These are phyloP conservation scores for Eristalinus sepulchralis DNA, from an alignment of 2,888 invertebrate species.

Conservation along the genomic window DNA sequence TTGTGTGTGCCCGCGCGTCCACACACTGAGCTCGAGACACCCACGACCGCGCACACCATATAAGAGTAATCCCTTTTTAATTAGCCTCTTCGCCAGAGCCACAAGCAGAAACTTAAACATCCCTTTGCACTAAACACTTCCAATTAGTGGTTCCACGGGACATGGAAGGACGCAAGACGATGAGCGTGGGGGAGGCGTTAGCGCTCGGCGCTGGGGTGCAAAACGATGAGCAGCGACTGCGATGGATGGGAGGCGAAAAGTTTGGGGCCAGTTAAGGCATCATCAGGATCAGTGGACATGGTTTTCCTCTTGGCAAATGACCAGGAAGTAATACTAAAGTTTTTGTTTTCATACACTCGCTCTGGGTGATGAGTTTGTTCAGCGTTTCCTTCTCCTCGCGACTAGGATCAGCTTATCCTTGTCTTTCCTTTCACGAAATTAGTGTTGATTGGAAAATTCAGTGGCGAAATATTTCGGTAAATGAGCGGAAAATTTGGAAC, in stretches of 20 bases:
- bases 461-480: background rate
- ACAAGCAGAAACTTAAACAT: constrained; percentile 48
- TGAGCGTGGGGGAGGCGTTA: background rate
- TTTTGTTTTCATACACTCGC: constrained; percentile 17
- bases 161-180: background rate
- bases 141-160: constrained; percentile 47
- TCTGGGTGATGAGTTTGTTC: constrained; percentile 13
- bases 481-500: background rate
- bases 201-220: background rate
- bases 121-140: constrained; percentile 54
- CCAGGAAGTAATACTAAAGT: constrained; percentile 8
- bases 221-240: background rate
- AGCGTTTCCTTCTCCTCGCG: background rate
- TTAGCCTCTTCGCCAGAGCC: constrained; percentile 47
- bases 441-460: constrained; percentile 22
- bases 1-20: background rate
- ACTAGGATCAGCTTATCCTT: background rate
- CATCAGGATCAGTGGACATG: constrained; percentile 37
- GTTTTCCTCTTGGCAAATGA: constrained; percentile 34
- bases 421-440: constrained; percentile 18
- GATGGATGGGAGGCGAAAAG: background rate
- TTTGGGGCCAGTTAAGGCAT: constrained; percentile 25
- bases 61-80: constrained; percentile 63
- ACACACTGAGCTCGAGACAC: background rate
- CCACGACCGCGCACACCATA: background rate